A percentile compares a stretch with the other conserved stretches of the same genome.
phyloP scores from a whole-genome alignment of 2,888 invertebrate species.

The Apodemia hepburni region DNA sequence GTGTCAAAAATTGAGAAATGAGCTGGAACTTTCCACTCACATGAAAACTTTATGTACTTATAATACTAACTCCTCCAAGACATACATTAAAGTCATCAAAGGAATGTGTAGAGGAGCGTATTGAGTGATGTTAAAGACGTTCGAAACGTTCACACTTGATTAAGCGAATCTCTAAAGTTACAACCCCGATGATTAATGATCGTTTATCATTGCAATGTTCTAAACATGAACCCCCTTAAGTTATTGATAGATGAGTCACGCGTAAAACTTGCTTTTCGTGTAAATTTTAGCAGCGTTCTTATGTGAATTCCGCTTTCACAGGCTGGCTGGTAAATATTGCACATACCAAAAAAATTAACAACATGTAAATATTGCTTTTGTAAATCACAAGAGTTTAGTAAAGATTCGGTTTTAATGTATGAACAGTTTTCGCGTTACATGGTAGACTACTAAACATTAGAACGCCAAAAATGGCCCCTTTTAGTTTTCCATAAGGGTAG shows the following conservation, averaged over 20 bases:
- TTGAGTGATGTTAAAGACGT: slow-evolving; percentile 62
- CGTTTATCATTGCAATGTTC: slow-evolving; percentile 46
- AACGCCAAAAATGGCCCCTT: too few species aligned
- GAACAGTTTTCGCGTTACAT: too few species aligned
- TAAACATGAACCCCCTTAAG: slow-evolving; percentile 5
- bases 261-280: not conserved
- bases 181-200: slow-evolving; percentile 70
- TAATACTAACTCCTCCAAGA: slow-evolving; percentile 13
- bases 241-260: not conserved
- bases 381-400: too few species aligned
- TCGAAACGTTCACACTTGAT: slow-evolving; percentile 66
- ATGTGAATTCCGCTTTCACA: too few species aligned
- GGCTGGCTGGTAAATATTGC: too few species aligned
- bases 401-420: too few species aligned
- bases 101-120: slow-evolving; percentile 61
- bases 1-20: slow-evolving; percentile 21
- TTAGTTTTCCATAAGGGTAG: too few species aligned
- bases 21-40: slow-evolving; percentile 11
- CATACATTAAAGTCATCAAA: slow-evolving; percentile 17
- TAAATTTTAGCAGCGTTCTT: not conserved
- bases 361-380: not conserved
- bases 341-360: too few species aligned
- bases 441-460: too few species aligned
- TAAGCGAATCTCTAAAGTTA: slow-evolving; percentile 69
- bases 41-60: slow-evolving; percentile 17